Conservation (phyloP, 92 coral and sea anemone genomes). For the Bergia puertoricense region DNA sequence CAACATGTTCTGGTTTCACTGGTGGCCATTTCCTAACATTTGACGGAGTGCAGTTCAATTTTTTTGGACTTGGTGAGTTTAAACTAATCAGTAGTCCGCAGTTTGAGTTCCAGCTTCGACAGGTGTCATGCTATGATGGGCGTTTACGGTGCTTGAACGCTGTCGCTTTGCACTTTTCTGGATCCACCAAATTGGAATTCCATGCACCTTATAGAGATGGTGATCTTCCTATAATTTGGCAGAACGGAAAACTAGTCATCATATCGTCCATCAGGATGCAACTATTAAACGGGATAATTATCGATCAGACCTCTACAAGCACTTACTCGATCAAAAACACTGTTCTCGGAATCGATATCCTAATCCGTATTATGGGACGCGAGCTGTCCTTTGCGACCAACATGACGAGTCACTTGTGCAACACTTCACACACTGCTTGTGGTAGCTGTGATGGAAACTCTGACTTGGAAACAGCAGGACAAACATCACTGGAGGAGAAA, state of each 20-base stretch:
- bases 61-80: constrained; percentile 61
- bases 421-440: constrained; percentile 43
- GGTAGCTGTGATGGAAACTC: constrained; percentile 62
- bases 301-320: constrained; percentile 50
- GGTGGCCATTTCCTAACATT: constrained; percentile 71
- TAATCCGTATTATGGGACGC: constrained; percentile 48
- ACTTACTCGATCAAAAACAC: constrained; percentile 37
- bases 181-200: constrained; percentile 42
- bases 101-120: constrained; percentile 58
- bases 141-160: constrained; percentile 60
- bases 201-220: constrained; percentile 51
- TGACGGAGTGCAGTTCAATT: constrained; percentile 61
- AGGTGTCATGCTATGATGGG: constrained; percentile 66
- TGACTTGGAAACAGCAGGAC: constrained; percentile 35
- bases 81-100: constrained; percentile 49
- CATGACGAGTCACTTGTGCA: constrained; percentile 48
- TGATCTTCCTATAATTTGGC: constrained; percentile 43
- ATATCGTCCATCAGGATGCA: constrained; percentile 30
- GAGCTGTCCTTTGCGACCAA: constrained; percentile 50
- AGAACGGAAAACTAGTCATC: constrained; percentile 37
- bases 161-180: constrained; percentile 54
- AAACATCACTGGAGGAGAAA: constrained; percentile 29
- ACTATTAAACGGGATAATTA: constrained; percentile 33
- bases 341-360: constrained; percentile 36
- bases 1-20: constrained; percentile 66